These are phyloP conservation scores for Anguilla anguilla DNA, from an alignment of 2,797 vertebrate species.

Conservation along the genomic window DNA sequence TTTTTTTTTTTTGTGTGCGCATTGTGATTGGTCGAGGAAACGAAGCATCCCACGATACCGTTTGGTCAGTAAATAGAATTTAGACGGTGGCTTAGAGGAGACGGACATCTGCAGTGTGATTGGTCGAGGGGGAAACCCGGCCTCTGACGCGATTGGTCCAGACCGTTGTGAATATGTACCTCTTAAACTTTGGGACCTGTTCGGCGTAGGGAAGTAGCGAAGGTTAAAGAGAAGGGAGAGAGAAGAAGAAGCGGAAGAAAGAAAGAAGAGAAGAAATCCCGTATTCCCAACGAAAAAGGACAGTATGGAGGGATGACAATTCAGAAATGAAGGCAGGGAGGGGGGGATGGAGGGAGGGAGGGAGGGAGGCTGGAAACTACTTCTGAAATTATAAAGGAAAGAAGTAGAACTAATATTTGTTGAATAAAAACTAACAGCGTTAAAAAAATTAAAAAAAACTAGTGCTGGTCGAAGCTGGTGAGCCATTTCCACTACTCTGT, in stretches of 20 bases:
- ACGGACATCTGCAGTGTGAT: constrained; percentile 33
- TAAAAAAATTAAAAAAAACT: not conserved
- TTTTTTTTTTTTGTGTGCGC: not conserved
- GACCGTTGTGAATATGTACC: constrained; percentile 24
- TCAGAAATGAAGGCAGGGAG: not conserved
- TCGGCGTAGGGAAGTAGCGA: constrained; percentile 23
- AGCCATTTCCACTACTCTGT: not conserved
- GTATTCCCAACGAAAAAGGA: not conserved
- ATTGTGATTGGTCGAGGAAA: constrained; percentile 22
- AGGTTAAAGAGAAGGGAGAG: not conserved
- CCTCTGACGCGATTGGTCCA: constrained; percentile 10
- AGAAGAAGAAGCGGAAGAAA: not conserved
- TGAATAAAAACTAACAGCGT: constrained; percentile 9
- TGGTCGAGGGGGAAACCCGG: constrained; percentile 6
- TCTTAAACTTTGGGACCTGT: constrained; percentile 38
- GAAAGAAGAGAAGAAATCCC: not conserved
- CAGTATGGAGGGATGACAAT: not conserved
- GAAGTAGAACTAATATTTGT: not conserved
- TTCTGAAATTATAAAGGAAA: not conserved
- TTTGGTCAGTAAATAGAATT: not conserved
- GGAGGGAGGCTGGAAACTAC: not conserved
- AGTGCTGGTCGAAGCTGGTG: not conserved
- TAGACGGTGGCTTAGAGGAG: not conserved
- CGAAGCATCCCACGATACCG: not conserved
- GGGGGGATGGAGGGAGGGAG: not conserved